Percentiles rank a stretch among this genome's conserved stretches.
Evolutionary conservation across 2,888 invertebrate genomes (phyloP).

Genomic region (Mesoligia furuncula): DNA sequence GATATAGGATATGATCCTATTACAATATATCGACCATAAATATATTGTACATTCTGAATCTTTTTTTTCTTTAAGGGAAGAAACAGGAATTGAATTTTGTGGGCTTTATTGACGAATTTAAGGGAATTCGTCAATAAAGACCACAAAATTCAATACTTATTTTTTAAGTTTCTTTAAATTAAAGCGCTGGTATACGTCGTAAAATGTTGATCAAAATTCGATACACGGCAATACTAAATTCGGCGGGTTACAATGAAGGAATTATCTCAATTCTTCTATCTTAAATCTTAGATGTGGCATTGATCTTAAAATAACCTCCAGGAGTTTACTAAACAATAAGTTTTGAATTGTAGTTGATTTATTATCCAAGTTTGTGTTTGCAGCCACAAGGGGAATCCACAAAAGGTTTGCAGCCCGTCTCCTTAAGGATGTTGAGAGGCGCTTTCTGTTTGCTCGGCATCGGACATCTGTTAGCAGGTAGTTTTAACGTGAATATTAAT

Average conservation of each 20-base stretch:
- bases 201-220: not conserved
- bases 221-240: not conserved
- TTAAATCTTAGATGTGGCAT: slow-evolving; percentile 5
- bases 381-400: slow-evolving; percentile 83
- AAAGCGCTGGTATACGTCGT: not conserved
- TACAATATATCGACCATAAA: slow-evolving; percentile 3
- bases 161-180: not conserved
- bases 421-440: slow-evolving; percentile 93
- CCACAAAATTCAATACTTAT: not conserved
- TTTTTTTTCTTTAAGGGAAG: not conserved
- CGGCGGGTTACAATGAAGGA: not conserved
- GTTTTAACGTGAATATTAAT: not conserved
- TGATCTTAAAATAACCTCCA: slow-evolving; percentile 25
- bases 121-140: not conserved
- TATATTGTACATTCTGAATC: not conserved
- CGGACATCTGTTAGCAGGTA: slow-evolving; percentile 92
- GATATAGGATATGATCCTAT: slow-evolving; percentile 4
- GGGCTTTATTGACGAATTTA: too few relatives aligned
- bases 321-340: slow-evolving; percentile 20
- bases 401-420: slow-evolving; percentile 91
- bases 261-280: not conserved
- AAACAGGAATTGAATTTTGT: too few relatives aligned
- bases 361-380: slow-evolving; percentile 57
- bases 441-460: slow-evolving; percentile 93
- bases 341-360: slow-evolving; percentile 38